Evolutionary conservation across 2,113 vertebrate genomes (phyloP).

Genomic region (Progne subis): DNA sequence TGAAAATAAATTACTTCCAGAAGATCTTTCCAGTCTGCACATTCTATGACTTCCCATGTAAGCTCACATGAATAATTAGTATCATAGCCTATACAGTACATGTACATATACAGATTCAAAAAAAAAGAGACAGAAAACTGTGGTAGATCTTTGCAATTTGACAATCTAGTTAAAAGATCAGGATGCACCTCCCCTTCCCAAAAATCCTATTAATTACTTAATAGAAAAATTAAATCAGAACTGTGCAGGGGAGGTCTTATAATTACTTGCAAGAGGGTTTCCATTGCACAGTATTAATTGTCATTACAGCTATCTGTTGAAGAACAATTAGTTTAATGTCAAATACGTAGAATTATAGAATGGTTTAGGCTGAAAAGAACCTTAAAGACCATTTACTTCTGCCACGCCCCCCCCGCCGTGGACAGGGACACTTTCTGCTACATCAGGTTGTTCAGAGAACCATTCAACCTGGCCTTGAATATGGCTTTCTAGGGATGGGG

Average conservation of each 20-base stretch:
- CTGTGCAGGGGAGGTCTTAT: not conserved
- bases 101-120: not conserved
- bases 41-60: not conserved
- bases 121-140: not conserved
- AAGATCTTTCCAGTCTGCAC: not conserved
- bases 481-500: not conserved
- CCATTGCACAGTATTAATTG: not conserved
- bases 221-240: not conserved
- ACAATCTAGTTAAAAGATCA: not conserved
- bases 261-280: not conserved
- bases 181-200: not conserved
- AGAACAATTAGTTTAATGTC: not conserved
- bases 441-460: not conserved
- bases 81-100: not conserved
- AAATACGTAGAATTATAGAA: not conserved
- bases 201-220: not conserved
- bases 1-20: not conserved
- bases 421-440: not conserved
- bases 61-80: not conserved
- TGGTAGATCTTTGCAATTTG: not conserved
- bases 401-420: accelerated
- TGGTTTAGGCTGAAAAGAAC: not conserved
- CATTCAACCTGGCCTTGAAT: not conserved
- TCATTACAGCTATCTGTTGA: not conserved
- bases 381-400: not conserved